A percentile compares a stretch with the other conserved stretches of the same genome.
Conservation (phyloP, 2,113 vertebrate species). For the Aspiorhynchus laticeps region DNA sequence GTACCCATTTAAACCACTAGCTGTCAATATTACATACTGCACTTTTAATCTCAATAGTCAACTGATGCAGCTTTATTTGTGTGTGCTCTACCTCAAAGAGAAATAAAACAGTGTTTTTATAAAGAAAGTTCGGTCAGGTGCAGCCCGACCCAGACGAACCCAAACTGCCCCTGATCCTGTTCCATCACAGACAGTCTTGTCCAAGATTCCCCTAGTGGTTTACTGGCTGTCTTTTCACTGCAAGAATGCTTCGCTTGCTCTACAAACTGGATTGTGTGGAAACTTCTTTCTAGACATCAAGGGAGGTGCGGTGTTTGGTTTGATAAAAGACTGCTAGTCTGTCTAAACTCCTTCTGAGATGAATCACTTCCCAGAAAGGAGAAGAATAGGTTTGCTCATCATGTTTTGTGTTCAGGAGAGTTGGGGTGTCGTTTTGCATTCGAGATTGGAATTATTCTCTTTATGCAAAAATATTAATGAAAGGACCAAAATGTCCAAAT, state of each 20-base stretch:
- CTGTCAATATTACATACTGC: neutral
- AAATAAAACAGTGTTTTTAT: neutral
- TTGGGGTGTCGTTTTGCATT: neutral
- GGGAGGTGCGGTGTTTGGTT: neutral
- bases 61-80: neutral
- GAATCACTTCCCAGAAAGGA: neutral
- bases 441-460: neutral
- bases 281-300: constrained; percentile 8
- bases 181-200: neutral
- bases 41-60: neutral
- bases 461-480: too few species aligned
- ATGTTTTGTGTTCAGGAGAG: neutral
- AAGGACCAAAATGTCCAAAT: too few species aligned
- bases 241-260: constrained; percentile 7
- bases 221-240: constrained; percentile 29
- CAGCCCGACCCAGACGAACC: neutral
- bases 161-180: neutral
- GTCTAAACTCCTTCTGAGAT: neutral
- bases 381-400: constrained; percentile 25
- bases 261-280: constrained; percentile 2
- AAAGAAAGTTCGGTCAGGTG: neutral
- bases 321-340: constrained; percentile 9
- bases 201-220: constrained; percentile 13
- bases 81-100: neutral
- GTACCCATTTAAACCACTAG: neutral